Conservation (phyloP, 2,888 invertebrate species). For the Tinea trinotella region DNA sequence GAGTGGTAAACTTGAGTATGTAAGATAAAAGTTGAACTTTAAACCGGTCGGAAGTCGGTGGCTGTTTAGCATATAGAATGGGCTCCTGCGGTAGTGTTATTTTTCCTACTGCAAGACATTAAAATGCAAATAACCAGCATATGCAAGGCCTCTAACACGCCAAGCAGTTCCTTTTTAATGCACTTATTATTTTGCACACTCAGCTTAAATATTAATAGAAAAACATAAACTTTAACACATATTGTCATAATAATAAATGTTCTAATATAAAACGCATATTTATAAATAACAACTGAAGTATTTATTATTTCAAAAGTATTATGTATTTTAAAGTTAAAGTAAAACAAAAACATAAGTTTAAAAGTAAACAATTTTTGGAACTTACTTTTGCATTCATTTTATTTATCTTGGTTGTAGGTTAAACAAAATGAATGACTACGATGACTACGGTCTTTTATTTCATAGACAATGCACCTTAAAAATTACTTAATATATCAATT, state of each 20-base stretch:
- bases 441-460: no score
- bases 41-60: constrained; percentile 34
- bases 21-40: constrained; percentile 39
- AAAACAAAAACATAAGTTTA: no score
- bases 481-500: no score
- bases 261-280: neutral
- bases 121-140: constrained; percentile 44
- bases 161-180: constrained; percentile 30
- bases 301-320: no score
- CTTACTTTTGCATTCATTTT: no score
- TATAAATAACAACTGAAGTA: no score
- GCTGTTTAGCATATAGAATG: constrained; percentile 49
- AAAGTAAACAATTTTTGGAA: no score
- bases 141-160: constrained; percentile 30
- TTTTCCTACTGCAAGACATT: constrained; percentile 43
- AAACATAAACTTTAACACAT: constrained; percentile 7
- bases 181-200: constrained; percentile 26
- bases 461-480: no score
- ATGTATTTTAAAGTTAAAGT: no score
- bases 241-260: neutral
- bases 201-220: constrained; percentile 19
- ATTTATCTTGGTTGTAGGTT: no score
- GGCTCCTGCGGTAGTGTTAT: constrained; percentile 34
- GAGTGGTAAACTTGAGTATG: constrained; percentile 3
- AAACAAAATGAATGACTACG: no score